Conservation (phyloP, 2,797 vertebrate species). For the Agapornis canus region DNA sequence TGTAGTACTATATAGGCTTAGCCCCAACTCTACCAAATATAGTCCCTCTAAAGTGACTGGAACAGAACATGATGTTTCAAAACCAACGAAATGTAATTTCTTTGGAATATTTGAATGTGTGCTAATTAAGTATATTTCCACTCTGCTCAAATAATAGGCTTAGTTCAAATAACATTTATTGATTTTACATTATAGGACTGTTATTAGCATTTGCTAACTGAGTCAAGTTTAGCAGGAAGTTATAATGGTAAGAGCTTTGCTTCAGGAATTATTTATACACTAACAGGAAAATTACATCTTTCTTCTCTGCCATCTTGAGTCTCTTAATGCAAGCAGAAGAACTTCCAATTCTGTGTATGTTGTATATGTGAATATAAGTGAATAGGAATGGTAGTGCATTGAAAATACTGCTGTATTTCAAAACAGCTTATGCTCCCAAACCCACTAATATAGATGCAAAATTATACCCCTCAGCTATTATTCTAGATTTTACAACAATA, state of each 20-base stretch:
- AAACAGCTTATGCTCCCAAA: neutral
- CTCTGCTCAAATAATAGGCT: neutral
- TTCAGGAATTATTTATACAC: conserved; percentile 39
- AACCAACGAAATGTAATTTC: conserved; percentile 28
- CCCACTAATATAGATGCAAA: neutral
- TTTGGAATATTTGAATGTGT: neutral
- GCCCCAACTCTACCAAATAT: neutral
- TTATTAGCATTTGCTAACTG: conserved; percentile 21
- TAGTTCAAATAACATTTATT: conserved; percentile 20
- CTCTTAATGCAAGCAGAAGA: neutral
- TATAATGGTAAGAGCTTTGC: neutral
- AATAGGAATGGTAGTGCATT: neutral
- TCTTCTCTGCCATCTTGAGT: neutral
- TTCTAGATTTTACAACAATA: neutral
- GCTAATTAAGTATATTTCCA: conserved; percentile 42
- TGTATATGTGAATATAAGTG: neutral
- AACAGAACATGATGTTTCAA: conserved; percentile 49
- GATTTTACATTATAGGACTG: conserved; percentile 22
- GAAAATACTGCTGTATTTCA: neutral
- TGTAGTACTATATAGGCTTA: neutral
- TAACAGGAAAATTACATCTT: conserved; percentile 14
- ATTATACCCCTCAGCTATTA: neutral
- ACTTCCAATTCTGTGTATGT: neutral
- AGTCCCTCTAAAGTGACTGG: neutral
- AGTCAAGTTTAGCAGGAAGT: neutral